phyloP scores from a whole-genome alignment of 1,140 invertebrate species.

The Nomia melanderi region DNA sequence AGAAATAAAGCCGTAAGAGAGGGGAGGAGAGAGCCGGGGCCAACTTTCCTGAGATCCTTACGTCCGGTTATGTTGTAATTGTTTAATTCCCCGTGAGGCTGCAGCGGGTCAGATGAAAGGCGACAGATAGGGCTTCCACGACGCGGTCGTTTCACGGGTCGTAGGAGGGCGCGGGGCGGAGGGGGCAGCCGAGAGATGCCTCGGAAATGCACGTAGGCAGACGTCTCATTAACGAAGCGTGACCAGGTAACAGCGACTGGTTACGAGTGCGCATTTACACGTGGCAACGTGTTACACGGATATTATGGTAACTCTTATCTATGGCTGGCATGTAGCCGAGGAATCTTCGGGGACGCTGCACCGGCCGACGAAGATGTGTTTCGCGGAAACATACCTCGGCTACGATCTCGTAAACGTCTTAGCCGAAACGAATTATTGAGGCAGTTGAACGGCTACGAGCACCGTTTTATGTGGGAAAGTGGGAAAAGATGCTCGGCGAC shows the following conservation, averaged over 20 bases:
- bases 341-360: constrained; percentile 2
- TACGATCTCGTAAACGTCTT: constrained; percentile 1
- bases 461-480: too few relatives aligned
- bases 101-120: constrained; percentile 59
- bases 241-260: constrained; percentile 49
- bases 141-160: constrained; percentile 28
- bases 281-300: constrained; percentile 50
- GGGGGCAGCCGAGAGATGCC: constrained; percentile 13
- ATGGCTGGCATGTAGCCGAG: neutral
- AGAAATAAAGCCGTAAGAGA: constrained; percentile 23
- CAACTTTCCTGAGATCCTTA: constrained; percentile 37
- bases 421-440: neutral
- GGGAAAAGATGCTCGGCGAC: too few relatives aligned
- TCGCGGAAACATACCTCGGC: constrained; percentile 1
- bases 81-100: constrained; percentile 59
- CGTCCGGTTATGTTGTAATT: constrained; percentile 55
- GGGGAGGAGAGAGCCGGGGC: neutral
- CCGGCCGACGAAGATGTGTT: neutral
- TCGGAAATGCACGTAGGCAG: constrained; percentile 50
- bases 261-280: constrained; percentile 49
- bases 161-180: neutral
- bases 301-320: constrained; percentile 11
- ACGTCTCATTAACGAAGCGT: constrained; percentile 51
- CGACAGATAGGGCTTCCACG: constrained; percentile 45
- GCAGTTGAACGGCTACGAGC: neutral